Percentiles rank a stretch among this genome's conserved stretches.
phyloP scores from a whole-genome alignment of 2,113 vertebrate species.

The Aptenodytes forsteri region DNA sequence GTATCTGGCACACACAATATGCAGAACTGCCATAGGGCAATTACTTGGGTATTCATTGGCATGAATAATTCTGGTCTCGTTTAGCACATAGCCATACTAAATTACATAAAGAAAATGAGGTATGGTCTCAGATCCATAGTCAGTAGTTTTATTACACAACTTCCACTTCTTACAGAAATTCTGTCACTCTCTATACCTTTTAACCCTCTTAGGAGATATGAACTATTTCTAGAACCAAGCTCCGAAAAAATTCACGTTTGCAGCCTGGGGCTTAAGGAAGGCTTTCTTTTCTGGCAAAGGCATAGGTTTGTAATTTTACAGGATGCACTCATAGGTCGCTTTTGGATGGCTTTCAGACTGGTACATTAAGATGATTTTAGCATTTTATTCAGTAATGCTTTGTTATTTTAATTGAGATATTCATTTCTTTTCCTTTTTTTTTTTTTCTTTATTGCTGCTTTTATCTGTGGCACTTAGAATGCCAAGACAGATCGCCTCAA shows the following conservation, averaged over 20 bases:
- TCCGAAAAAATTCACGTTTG: neutral
- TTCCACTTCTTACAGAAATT: neutral
- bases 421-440: neutral
- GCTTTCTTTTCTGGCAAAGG: neutral
- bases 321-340: neutral
- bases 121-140: neutral
- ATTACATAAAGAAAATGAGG: neutral
- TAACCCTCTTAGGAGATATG: neutral
- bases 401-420: conserved; percentile 22
- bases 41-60: neutral
- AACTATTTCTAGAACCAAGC: neutral
- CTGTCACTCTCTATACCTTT: neutral
- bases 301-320: neutral
- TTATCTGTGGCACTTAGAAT: conserved; percentile 1
- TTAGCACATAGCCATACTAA: neutral
- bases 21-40: neutral
- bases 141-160: neutral
- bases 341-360: conserved; percentile 4
- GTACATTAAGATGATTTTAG: conserved; percentile 8
- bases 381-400: conserved; percentile 3
- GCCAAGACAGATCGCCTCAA: neutral
- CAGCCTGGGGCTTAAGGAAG: neutral
- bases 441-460: neutral
- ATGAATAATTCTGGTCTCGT: neutral
- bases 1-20: neutral